A percentile compares a stretch with the other conserved stretches of the same genome.
Conservation (phyloP, 2,113 vertebrate genomes). For the Pseudorasbora parva region DNA sequence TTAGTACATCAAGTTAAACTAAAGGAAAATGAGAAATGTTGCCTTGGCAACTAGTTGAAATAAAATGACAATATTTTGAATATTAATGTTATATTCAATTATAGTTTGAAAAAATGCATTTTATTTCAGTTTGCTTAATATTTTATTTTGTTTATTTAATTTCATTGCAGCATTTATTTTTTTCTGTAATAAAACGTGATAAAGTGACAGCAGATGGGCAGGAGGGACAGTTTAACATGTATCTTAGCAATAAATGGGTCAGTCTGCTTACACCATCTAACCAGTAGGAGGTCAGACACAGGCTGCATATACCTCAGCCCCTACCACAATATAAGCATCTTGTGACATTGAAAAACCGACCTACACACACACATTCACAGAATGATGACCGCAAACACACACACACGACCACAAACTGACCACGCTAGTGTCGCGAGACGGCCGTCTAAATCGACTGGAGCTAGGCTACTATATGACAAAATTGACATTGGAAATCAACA, state of each 20-base stretch:
- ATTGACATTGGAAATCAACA: slow-evolving; percentile 10
- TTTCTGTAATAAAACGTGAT: not conserved
- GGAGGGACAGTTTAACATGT: not conserved
- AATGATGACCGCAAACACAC: not conserved
- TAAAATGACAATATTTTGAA: not conserved
- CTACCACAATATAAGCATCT: slow-evolving; percentile 17
- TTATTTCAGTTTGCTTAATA: not conserved
- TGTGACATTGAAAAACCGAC: slow-evolving; percentile 32
- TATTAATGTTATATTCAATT: not conserved
- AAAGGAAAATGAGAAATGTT: not conserved
- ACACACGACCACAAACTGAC: slow-evolving; percentile 19
- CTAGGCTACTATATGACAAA: not conserved
- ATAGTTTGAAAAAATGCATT: not conserved
- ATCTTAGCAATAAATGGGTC: slow-evolving; percentile 20
- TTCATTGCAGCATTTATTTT: too few relatives aligned
- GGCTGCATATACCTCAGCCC: slow-evolving; percentile 9
- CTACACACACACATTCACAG: not conserved
- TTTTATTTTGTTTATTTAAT: too few relatives aligned
- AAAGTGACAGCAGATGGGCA: not conserved
- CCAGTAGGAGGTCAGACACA: not conserved
- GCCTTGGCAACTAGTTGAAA: not conserved
- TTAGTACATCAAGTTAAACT: not conserved
- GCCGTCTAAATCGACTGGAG: slow-evolving; percentile 8
- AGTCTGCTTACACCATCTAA: not conserved
- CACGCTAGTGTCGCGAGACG: not conserved